Percentiles rank a stretch among this genome's conserved stretches.
Evolutionary conservation across 2,888 invertebrate species (phyloP).

Genomic region (Tetrapedia diversipes): DNA sequence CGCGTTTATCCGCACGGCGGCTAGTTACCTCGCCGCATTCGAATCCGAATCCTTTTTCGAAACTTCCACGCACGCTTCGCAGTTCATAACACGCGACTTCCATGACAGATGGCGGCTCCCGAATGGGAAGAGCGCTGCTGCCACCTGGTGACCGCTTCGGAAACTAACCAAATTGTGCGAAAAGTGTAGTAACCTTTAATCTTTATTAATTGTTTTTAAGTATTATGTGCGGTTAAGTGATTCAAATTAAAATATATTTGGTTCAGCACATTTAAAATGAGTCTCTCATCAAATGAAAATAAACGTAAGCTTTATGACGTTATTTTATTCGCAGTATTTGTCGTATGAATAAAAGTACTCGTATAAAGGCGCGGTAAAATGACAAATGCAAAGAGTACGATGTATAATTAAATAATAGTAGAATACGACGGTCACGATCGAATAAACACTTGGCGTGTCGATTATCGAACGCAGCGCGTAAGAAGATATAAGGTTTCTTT

Average conservation of each 20-base stretch:
- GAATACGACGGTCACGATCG: background rate
- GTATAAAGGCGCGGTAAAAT: conserved; percentile 20
- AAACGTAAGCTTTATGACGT: background rate
- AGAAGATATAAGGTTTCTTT: conserved; percentile 8
- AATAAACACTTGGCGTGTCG: conserved; percentile 13
- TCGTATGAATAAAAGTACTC: background rate
- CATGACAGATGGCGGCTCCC: conserved; percentile 57
- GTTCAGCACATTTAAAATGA: background rate
- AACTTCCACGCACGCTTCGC: conserved; percentile 71
- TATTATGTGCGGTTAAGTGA: background rate
- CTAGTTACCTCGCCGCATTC: conserved; percentile 72
- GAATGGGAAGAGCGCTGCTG: conserved; percentile 34
- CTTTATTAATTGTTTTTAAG: background rate
- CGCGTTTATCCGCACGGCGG: conserved; percentile 73
- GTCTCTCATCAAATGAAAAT: background rate
- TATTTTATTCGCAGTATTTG: conserved; percentile 11
- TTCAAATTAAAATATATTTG: too few species aligned
- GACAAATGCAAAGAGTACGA: background rate
- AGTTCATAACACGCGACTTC: conserved; percentile 33
- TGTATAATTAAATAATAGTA: conserved; percentile 13
- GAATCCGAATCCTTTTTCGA: conserved; percentile 76
- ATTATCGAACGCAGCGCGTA: background rate
- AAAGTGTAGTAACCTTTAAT: background rate
- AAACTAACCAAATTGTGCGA: background rate
- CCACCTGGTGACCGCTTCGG: conserved; percentile 45